These are phyloP conservation scores for Oreortyx pictus DNA, from an alignment of 2,797 vertebrate genomes.

Conservation along the genomic window DNA sequence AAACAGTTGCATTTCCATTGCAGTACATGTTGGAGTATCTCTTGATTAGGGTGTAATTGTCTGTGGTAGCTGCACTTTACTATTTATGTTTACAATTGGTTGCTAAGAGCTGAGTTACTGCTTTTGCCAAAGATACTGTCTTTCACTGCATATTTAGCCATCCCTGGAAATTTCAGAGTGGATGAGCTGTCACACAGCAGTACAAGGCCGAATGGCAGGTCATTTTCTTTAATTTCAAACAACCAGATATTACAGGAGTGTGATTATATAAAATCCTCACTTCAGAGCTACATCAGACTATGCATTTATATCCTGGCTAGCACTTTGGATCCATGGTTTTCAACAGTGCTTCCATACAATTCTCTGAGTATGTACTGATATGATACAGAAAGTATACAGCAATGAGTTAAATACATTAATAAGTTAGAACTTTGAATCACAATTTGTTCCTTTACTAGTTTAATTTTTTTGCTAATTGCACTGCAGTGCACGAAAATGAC, in stretches of 20 bases:
- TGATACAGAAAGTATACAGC: neutral
- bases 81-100: conserved; percentile 43
- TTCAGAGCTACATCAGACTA: conserved; percentile 1
- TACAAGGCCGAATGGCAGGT: neutral
- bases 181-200: conserved; percentile 24
- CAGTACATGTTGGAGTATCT: conserved; percentile 7
- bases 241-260: conserved; percentile 27
- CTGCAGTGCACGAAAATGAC: neutral
- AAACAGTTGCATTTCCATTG: neutral
- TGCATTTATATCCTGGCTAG: neutral
- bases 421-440: neutral
- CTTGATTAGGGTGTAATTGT: neutral
- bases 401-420: conserved; percentile 34
- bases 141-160: conserved; percentile 12
- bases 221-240: conserved; percentile 39
- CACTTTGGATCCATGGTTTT: neutral
- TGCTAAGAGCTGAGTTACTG: conserved; percentile 27
- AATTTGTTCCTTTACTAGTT: neutral
- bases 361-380: neutral
- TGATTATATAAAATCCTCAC: conserved; percentile 8
- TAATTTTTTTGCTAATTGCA: neutral
- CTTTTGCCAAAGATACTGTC: conserved; percentile 7
- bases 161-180: conserved; percentile 18
- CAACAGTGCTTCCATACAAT: neutral
- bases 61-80: neutral